phyloP scores from a whole-genome alignment of 2,113 vertebrate species.

The Phaetusa simplex region DNA sequence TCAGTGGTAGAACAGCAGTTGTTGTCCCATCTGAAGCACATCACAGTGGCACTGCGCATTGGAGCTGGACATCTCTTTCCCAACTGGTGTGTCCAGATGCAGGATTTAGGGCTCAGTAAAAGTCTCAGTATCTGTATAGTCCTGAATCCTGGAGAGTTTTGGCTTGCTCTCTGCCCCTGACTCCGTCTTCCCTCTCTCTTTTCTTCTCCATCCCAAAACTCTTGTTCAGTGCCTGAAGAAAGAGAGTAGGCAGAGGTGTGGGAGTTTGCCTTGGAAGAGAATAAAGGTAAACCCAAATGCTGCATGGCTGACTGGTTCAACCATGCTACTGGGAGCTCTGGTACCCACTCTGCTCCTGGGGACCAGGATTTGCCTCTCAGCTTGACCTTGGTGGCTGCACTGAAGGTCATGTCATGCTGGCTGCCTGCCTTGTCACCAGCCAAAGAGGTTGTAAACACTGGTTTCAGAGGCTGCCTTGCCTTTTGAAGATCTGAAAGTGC shows the following conservation, averaged over 20 bases:
- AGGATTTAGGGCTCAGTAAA: background rate
- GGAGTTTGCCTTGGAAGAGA: background rate
- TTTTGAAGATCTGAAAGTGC: slow-evolving; percentile 51
- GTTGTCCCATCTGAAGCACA: background rate
- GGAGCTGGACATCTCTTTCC: background rate
- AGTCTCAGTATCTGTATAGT: accelerated
- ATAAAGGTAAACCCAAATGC: background rate
- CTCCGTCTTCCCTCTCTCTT: background rate
- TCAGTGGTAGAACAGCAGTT: background rate
- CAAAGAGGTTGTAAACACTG: background rate
- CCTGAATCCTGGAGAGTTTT: background rate
- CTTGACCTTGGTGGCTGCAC: background rate
- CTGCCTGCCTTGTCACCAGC: background rate
- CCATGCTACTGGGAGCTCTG: background rate
- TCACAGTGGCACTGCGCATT: background rate
- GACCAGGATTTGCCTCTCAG: background rate
- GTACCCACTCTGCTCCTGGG: background rate
- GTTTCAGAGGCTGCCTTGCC: slow-evolving; percentile 26
- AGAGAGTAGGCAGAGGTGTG: background rate
- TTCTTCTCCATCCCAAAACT: background rate
- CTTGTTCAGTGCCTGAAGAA: background rate
- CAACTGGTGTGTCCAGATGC: background rate
- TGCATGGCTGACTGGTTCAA: accelerated
- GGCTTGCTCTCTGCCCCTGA: background rate
- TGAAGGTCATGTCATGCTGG: background rate